Base-by-base conservation (phyloP, 2,888 invertebrate genomes). In the Parnassius smintheus region DNA sequence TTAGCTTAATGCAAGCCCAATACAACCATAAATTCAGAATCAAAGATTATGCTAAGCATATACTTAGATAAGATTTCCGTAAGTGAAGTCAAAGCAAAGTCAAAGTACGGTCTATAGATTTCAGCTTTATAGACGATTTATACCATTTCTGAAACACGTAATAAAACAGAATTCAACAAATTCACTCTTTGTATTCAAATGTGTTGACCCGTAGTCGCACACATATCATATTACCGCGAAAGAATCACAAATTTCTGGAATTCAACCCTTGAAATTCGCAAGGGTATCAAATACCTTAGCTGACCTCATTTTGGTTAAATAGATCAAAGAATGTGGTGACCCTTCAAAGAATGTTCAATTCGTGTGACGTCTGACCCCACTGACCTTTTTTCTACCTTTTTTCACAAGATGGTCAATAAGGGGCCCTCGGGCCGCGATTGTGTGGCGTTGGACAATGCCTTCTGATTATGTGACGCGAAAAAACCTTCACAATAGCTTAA, bases 151-250 rank as follows among this genome's bases (percentile, higher is more conserved):
- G 12, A n/a, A 49, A 49, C 12, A 49, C 49, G 49, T 12, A 57
- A 50, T 41, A 57, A 11, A 22, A 41, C 11, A 50, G 25, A 25
- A 51, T 3, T 25, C 12, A 22, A 51, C 51, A 11, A 25, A 11
- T 51, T 48, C 12, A 48, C n/a, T 51, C 49, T n/a, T 13, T 49
- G n/a, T 4, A 35, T 35, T 35, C 35, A 35, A 35, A 13, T 13
- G 49, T 9, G 75, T 75, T 88, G 89, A 87, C 88, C 90, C 75
- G 65, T 66, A 85, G 87, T 89, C 87, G 82, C 90, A 90, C 89
- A 78, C 70, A 71, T 86, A 85, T 91, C 82, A 49, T 55, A 75
- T 91, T 83, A 74, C 90, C 57, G 72, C 59, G 63, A 74, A 77
- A 77, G 75, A 77, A 81, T 81, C 75, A 75, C 82, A 80, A 73